Evolutionary conservation across 1,140 invertebrate species (phyloP).

Genomic region (Lysiphlebus fabarum): DNA sequence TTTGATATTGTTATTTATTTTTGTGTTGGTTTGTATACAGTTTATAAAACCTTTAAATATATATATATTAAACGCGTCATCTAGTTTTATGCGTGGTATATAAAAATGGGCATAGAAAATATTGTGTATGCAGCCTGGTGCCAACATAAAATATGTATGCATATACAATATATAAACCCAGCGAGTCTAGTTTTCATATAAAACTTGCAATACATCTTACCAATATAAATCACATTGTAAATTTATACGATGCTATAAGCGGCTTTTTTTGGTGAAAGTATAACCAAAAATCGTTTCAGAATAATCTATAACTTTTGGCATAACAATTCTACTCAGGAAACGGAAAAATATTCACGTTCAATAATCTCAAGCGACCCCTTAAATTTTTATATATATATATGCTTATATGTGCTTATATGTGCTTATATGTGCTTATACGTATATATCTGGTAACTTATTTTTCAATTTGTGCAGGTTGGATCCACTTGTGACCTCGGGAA

Average conservation of each 20-base stretch:
- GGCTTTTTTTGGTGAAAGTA: conserved; percentile 13
- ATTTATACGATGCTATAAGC: conserved; percentile 16
- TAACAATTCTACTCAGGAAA: too few species aligned
- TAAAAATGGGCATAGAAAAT: conserved; percentile 20
- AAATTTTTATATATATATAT: too few species aligned
- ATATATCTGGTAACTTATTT: conserved; percentile 39
- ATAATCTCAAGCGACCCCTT: too few species aligned
- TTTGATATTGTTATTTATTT: too few species aligned
- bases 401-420: too few species aligned
- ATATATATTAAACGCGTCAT: conserved; percentile 6
- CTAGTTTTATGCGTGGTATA: not conserved
- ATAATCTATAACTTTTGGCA: conserved; percentile 5
- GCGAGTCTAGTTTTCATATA: conserved; percentile 12
- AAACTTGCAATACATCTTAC: conserved; percentile 13
- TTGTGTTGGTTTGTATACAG: not conserved
- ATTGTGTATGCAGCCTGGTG: conserved; percentile 17
- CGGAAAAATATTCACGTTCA: too few species aligned
- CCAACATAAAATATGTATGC: conserved; percentile 23
- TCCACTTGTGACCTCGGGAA: conserved; percentile 21
- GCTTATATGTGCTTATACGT: too few species aligned
- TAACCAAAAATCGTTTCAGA: conserved; percentile 3
- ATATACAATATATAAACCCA: conserved; percentile 19
- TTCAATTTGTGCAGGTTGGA: conserved; percentile 40
- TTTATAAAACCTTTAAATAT: conserved; percentile 1
- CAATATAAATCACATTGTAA: conserved; percentile 20